phyloP scores from a whole-genome alignment of 1,140 invertebrate genomes.

The Pseudomyrmex flavicornis region DNA sequence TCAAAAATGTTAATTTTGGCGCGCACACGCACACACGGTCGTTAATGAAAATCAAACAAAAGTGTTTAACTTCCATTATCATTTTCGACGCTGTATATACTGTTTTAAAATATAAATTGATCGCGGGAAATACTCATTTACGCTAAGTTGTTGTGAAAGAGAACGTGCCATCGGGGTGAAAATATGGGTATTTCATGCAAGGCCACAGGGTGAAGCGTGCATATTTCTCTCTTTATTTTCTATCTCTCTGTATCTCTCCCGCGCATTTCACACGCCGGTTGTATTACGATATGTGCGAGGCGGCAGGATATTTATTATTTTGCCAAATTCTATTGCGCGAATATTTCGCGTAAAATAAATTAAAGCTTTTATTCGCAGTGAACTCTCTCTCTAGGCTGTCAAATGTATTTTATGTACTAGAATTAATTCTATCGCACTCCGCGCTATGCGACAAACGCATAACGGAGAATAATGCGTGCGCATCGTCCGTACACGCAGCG shows the following conservation, averaged over 20 bases:
- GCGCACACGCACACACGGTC: background rate
- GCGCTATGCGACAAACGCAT: conserved; percentile 31
- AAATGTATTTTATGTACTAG: conserved; percentile 42
- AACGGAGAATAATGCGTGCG: conserved; percentile 51
- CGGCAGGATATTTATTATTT: conserved; percentile 39
- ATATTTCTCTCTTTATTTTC: background rate
- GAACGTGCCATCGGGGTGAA: conserved; percentile 3
- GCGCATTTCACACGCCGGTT: background rate
- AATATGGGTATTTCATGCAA: background rate
- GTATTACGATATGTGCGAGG: background rate
- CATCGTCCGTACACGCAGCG: conserved; percentile 20
- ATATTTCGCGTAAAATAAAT: conserved; percentile 43
- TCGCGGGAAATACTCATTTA: conserved; percentile 23
- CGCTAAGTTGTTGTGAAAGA: background rate
- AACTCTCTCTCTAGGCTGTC: conserved; percentile 40
- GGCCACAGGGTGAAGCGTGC: background rate
- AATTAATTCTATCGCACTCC: conserved; percentile 43
- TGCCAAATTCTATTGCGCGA: conserved; percentile 56
- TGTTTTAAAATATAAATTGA: conserved; percentile 15
- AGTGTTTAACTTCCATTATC: conserved; percentile 7
- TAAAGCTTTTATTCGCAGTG: conserved; percentile 39
- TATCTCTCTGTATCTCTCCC: conserved; percentile 13
- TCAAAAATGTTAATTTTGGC: conserved; percentile 1
- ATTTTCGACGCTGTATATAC: background rate
- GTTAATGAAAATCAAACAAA: background rate